Conservation (phyloP, 2,113 vertebrate species). For the Dunckerocampus dactyliophorus region DNA sequence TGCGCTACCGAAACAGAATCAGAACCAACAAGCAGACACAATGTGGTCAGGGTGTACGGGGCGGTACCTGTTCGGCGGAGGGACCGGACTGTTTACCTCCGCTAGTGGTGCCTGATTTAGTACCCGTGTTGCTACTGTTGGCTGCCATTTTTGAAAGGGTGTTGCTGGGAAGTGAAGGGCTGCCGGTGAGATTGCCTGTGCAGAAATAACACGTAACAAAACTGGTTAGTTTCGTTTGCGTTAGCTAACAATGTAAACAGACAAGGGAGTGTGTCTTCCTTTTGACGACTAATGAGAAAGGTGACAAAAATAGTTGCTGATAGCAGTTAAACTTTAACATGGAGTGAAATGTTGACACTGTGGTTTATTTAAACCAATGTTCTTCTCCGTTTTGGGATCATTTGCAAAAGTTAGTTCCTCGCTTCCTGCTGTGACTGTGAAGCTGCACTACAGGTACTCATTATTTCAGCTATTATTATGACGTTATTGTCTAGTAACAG, state of each 20-base stretch:
- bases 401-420: constrained; percentile 3
- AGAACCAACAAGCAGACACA: rapidly evolving
- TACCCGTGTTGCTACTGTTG: constrained; percentile 72
- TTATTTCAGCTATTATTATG: no score
- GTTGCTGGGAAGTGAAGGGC: constrained; percentile 20
- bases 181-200: constrained; percentile 34
- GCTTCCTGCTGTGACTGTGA: background rate
- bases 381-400: constrained; percentile 26
- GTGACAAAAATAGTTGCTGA: background rate
- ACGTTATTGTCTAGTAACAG: no score
- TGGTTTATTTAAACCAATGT: constrained; percentile 22
- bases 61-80: constrained; percentile 71
- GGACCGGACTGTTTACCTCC: constrained; percentile 66
- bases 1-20: rapidly evolving
- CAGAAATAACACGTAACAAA: background rate
- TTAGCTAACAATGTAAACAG: constrained; percentile 22
- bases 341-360: background rate
- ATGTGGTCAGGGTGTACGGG: rapidly evolving
- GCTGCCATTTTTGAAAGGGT: constrained; percentile 77
- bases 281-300: no score
- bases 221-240: no score
- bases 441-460: constrained; percentile 33
- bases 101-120: constrained; percentile 51
- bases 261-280: background rate
- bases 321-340: background rate